Conservation (phyloP, 2,888 invertebrate genomes). For the Drosophila parthenogenetica region DNA sequence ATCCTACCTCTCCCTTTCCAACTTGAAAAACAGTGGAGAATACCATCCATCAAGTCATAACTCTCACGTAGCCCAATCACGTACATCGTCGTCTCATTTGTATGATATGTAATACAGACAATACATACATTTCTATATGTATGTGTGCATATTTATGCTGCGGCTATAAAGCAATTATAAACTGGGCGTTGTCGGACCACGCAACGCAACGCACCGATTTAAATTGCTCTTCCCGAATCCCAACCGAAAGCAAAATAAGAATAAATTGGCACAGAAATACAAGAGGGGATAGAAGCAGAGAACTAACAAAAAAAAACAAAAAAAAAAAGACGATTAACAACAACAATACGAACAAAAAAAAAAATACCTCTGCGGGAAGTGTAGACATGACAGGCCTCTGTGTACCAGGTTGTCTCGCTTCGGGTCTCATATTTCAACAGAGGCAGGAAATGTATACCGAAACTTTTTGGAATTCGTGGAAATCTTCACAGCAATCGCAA, state of each 20-base stretch:
- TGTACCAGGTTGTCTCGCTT: not conserved
- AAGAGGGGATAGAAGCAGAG: no score
- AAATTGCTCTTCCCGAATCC: slow-evolving; percentile 39
- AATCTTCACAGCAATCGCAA: slow-evolving; percentile 24
- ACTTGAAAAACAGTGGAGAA: not conserved
- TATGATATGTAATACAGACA: slow-evolving; percentile 38
- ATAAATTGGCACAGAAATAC: not conserved
- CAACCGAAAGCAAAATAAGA: slow-evolving; percentile 37
- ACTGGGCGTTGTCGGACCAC: slow-evolving; percentile 67
- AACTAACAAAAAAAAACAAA: not conserved
- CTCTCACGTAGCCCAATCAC: slow-evolving; percentile 54
- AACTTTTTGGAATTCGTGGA: slow-evolving; percentile 44
- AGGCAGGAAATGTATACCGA: slow-evolving; percentile 44
- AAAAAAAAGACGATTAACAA: slow-evolving; percentile 39
- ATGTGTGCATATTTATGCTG: slow-evolving; percentile 53
- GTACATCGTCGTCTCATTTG: slow-evolving; percentile 53
- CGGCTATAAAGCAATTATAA: slow-evolving; percentile 77
- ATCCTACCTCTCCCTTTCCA: not conserved
- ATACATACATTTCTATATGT: slow-evolving; percentile 22
- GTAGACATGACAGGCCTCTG: slow-evolving; percentile 21
- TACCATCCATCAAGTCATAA: slow-evolving; percentile 16
- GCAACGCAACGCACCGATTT: slow-evolving; percentile 30
- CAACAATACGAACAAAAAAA: slow-evolving; percentile 18
- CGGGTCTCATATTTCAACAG: slow-evolving; percentile 64
- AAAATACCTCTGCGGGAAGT: slow-evolving; percentile 42